These are phyloP conservation scores for Mus caroli DNA, from an alignment of 2,797 vertebrate genomes.

Conservation along the genomic window DNA sequence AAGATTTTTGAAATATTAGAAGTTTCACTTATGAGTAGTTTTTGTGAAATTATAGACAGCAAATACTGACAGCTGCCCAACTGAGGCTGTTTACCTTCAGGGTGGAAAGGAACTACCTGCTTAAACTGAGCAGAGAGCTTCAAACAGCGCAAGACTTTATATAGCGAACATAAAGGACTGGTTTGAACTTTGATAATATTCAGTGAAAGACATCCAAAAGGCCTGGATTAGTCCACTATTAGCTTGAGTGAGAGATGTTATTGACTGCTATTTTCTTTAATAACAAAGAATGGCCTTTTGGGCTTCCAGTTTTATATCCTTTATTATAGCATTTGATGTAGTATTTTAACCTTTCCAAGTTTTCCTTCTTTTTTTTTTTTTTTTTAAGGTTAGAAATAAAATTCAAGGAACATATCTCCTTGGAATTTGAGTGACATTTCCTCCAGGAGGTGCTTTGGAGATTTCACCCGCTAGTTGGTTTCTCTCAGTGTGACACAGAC, in stretches of 20 bases:
- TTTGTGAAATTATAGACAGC: slow-evolving; percentile 9
- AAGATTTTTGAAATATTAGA: not conserved
- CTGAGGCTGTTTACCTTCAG: not conserved
- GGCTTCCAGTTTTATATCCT: slow-evolving; percentile 71
- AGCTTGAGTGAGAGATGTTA: slow-evolving; percentile 52
- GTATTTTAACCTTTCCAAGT: slow-evolving; percentile 81
- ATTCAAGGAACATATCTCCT: slow-evolving; percentile 73
- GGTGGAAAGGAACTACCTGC: not conserved
- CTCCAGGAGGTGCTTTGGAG: slow-evolving; percentile 68
- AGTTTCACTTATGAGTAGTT: slow-evolving; percentile 37
- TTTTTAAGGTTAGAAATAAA: slow-evolving; percentile 84
- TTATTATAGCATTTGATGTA: slow-evolving; percentile 77
- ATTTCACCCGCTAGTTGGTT: slow-evolving; percentile 74
- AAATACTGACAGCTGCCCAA: not conserved
- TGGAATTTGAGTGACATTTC: slow-evolving; percentile 80
- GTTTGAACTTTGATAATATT: slow-evolving; percentile 64
- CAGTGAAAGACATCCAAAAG: slow-evolving; percentile 15
- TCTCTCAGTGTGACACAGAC: slow-evolving; percentile 65
- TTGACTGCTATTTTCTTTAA: slow-evolving; percentile 49
- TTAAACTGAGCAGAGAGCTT: slow-evolving; percentile 42
- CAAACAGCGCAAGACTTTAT: slow-evolving; percentile 59
- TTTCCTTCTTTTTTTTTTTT: slow-evolving; percentile 69
- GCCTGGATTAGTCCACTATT: not conserved
- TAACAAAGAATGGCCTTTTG: slow-evolving; percentile 74
- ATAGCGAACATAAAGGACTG: slow-evolving; percentile 33